These are phyloP conservation scores for Zaprionus vittiger DNA, from an alignment of 1,140 invertebrate genomes.

Conservation along the genomic window DNA sequence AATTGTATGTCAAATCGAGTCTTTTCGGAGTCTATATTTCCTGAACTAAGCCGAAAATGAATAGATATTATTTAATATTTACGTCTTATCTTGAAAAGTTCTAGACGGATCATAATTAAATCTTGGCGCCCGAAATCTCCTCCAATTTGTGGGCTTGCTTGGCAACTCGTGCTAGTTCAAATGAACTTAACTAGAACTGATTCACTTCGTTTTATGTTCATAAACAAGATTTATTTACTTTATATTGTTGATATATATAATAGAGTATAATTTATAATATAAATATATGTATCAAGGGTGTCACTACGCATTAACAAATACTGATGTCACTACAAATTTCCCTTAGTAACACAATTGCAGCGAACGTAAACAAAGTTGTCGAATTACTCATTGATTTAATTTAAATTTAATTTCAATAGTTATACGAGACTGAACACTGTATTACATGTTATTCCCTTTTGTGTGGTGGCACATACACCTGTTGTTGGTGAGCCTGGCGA, in stretches of 20 bases:
- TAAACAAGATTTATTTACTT: not conserved
- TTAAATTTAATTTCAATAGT: conserved; percentile 62
- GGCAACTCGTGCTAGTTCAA: not conserved
- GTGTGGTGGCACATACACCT: conserved; percentile 84
- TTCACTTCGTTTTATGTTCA: not conserved
- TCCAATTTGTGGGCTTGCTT: not conserved
- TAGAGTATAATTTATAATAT: not conserved
- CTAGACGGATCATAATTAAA: too few species aligned
- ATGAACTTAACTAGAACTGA: not conserved
- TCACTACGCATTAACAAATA: not conserved
- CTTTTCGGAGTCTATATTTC: too few species aligned
- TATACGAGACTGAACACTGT: conserved; percentile 18
- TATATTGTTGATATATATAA: not conserved
- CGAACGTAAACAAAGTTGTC: conserved; percentile 23
- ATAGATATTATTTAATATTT: too few species aligned
- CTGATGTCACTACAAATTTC: conserved; percentile 1
- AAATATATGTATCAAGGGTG: not conserved
- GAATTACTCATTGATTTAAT: conserved; percentile 47
- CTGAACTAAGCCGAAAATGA: too few species aligned
- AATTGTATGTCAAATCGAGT: too few species aligned
- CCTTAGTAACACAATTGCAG: not conserved
- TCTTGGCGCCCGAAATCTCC: too few species aligned
- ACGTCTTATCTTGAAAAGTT: too few species aligned
- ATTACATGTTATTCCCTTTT: conserved; percentile 72
- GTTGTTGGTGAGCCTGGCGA: conserved; percentile 69